These are phyloP conservation scores for Eupithecia tripunctaria DNA, from an alignment of 2,888 invertebrate genomes.

Conservation along the genomic window DNA sequence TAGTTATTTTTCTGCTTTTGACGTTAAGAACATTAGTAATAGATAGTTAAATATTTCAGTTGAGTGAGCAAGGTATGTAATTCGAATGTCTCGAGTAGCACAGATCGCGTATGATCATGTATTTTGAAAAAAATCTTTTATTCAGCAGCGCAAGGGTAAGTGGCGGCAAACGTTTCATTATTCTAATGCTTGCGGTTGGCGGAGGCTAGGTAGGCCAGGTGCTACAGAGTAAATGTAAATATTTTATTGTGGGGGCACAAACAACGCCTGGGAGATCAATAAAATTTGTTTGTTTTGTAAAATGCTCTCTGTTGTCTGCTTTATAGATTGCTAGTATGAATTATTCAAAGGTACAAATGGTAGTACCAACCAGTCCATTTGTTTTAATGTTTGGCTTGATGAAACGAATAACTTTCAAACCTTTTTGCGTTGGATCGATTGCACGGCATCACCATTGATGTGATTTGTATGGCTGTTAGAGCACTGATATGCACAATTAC, in stretches of 20 bases:
- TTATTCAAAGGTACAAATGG: slow-evolving; percentile 78
- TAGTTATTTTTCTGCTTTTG: too few species aligned
- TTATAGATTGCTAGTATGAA: slow-evolving; percentile 83
- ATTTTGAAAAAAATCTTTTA: slow-evolving; percentile 62
- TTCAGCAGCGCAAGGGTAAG: slow-evolving; percentile 64
- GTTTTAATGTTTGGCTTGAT: slow-evolving; percentile 77
- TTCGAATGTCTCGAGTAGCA: background rate
- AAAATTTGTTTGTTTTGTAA: slow-evolving; percentile 84
- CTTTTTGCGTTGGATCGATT: slow-evolving; percentile 39
- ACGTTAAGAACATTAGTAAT: background rate
- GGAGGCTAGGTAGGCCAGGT: slow-evolving; percentile 72
- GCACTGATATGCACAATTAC: background rate
- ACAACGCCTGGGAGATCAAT: slow-evolving; percentile 83
- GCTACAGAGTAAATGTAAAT: slow-evolving; percentile 82
- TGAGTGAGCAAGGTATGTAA: background rate
- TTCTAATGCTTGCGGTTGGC: slow-evolving; percentile 75
- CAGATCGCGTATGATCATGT: slow-evolving; percentile 22
- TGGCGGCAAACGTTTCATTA: slow-evolving; percentile 74
- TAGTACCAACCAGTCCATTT: slow-evolving; percentile 72
- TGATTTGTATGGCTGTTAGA: slow-evolving; percentile 5
- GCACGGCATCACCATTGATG: background rate
- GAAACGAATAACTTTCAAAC: slow-evolving; percentile 64
- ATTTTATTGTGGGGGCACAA: slow-evolving; percentile 81
- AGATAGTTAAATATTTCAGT: background rate
- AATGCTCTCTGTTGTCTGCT: slow-evolving; percentile 79